Conservation (phyloP, 2,797 vertebrate species). For the Tragopan temminckii region DNA sequence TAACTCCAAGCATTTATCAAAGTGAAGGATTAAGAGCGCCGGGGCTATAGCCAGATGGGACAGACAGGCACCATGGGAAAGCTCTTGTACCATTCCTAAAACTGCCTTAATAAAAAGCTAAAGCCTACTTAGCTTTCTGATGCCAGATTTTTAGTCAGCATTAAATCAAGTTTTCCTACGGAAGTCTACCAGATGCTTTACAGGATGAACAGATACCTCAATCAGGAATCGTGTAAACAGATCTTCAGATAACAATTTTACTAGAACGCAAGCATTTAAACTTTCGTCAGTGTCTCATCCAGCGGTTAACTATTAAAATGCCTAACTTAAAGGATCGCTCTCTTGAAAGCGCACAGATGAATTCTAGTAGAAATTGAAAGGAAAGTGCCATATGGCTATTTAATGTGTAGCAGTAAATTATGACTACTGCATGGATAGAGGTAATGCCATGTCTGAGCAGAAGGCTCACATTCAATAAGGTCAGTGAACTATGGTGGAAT, state of each 20-base stretch:
- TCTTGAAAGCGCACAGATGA: not conserved
- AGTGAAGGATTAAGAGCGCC: constrained; percentile 9
- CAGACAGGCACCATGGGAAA: not conserved
- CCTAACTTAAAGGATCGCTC: not conserved
- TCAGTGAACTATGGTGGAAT: not conserved
- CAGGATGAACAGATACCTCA: not conserved
- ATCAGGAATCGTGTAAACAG: constrained; percentile 5
- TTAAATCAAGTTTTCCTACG: not conserved
- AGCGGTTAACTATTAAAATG: not conserved
- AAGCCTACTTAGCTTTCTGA: not conserved
- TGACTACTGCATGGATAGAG: not conserved
- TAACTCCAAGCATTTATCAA: constrained; percentile 13
- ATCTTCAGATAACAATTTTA: not conserved
- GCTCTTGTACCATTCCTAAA: not conserved
- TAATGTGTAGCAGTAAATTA: not conserved
- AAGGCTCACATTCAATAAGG: not conserved
- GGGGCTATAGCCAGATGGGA: not conserved
- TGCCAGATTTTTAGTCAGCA: not conserved
- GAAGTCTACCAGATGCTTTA: not conserved
- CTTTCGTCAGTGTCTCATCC: not conserved
- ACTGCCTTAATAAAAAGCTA: not conserved
- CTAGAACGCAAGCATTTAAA: not conserved
- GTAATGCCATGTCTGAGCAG: not conserved
- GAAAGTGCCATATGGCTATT: not conserved
- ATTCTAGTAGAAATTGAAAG: not conserved